These are phyloP conservation scores for Ridgeia piscesae DNA, from an alignment of 1,140 invertebrate species.

Conservation along the genomic window DNA sequence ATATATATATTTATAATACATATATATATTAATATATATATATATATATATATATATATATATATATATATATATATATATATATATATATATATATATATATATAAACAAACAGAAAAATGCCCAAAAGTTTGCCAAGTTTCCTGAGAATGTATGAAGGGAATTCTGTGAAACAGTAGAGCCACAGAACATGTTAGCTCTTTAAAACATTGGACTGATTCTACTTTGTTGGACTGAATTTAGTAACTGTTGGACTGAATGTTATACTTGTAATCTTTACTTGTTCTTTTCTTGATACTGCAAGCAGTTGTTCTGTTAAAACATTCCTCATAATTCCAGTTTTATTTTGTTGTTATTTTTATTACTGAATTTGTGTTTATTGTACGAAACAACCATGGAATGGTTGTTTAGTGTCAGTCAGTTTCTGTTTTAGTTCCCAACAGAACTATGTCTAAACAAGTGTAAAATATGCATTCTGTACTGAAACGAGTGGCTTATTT, in stretches of 20 bases:
- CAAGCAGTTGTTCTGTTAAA: neutral
- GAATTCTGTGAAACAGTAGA: neutral
- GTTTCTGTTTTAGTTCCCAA: neutral
- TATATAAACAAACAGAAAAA: too few species aligned
- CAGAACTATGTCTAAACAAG: neutral
- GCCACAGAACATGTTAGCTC: neutral
- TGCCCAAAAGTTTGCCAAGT: neutral
- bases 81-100: neutral
- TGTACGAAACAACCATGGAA: neutral
- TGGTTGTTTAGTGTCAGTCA: neutral
- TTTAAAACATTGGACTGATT: neutral
- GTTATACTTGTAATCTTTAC: neutral
- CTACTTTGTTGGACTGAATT: neutral
- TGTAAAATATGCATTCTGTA: neutral
- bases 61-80: neutral
- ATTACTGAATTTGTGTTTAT: neutral
- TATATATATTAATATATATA: neutral
- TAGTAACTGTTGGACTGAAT: neutral
- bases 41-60: neutral
- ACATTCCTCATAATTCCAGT: neutral
- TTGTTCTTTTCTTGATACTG: neutral
- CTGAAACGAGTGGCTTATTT: neutral
- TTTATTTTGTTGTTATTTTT: neutral
- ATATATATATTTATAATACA: neutral
- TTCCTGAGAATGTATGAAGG: neutral